These are phyloP conservation scores for Pseudanteris insignis DNA, from an alignment of 2,888 invertebrate species.

Conservation along the genomic window DNA sequence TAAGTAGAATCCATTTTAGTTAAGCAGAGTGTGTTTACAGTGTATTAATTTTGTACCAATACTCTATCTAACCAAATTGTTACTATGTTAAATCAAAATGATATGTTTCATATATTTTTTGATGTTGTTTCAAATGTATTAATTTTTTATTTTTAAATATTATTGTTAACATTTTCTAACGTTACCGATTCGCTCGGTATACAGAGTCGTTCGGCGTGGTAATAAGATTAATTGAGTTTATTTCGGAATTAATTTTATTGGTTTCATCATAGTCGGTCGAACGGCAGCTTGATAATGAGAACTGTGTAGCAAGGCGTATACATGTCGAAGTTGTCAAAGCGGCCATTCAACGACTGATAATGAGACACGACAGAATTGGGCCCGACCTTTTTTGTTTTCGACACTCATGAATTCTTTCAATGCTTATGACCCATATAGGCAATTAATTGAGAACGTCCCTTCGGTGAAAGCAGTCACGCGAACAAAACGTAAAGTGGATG, in stretches of 20 bases:
- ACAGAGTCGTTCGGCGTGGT: too few relatives aligned
- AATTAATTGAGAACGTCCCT: conserved; percentile 45
- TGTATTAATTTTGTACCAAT: too few relatives aligned
- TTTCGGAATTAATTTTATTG: conserved; percentile 17
- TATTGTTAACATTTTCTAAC: too few relatives aligned
- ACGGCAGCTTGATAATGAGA: conserved; percentile 21
- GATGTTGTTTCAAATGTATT: too few relatives aligned
- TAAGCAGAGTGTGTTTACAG: too few relatives aligned
- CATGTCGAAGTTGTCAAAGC: conserved; percentile 35
- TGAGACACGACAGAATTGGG: conserved; percentile 37
- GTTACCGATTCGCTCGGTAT: too few relatives aligned
- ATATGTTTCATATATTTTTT: too few relatives aligned
- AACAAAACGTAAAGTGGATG: conserved; percentile 30
- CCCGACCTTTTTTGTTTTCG: conserved; percentile 31
- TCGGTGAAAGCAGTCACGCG: conserved; percentile 42
- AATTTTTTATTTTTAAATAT: too few relatives aligned
- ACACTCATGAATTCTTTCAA: conserved; percentile 35
- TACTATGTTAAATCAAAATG: too few relatives aligned
- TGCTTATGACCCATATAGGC: conserved; percentile 42
- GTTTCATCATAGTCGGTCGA: conserved; percentile 17
- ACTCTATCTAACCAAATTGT: too few relatives aligned
- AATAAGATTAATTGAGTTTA: conserved; percentile 3
- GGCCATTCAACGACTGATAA: conserved; percentile 26
- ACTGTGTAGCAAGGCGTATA: conserved; percentile 18
- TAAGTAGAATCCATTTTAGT: too few relatives aligned